phyloP scores from a whole-genome alignment of 2,888 invertebrate genomes.

The Drosophila bunnanda region DNA sequence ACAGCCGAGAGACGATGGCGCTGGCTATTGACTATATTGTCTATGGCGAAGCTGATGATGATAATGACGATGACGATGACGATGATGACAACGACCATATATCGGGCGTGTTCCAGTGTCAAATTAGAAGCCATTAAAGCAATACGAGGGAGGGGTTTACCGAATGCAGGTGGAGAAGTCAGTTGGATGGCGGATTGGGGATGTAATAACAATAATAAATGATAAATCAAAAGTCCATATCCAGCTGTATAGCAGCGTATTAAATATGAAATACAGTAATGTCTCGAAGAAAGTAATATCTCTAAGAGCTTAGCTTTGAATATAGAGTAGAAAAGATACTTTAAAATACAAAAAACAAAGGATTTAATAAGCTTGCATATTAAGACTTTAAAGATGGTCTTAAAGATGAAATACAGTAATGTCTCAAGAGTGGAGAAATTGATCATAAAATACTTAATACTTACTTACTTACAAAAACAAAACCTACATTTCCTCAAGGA shows the following conservation, averaged over 20 bases:
- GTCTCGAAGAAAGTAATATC: not conserved
- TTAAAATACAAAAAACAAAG: not conserved
- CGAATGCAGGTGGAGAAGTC: slow-evolving; percentile 14
- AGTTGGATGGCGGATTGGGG: not conserved
- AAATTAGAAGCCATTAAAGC: slow-evolving; percentile 70
- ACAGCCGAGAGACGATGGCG: slow-evolving; percentile 56
- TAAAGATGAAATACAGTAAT: not conserved
- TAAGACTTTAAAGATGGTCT: not conserved
- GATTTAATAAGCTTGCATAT: not conserved
- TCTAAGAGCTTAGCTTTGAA: not conserved
- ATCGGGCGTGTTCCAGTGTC: slow-evolving; percentile 71
- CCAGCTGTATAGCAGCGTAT: slow-evolving; percentile 36
- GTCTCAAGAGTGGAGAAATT: too few relatives aligned
- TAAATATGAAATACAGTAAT: slow-evolving; percentile 48
- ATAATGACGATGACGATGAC: slow-evolving; percentile 24
- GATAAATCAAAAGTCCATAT: slow-evolving; percentile 73
- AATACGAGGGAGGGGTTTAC: slow-evolving; percentile 9
- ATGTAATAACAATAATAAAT: slow-evolving; percentile 34
- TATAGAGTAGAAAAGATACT: not conserved
- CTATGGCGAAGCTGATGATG: slow-evolving; percentile 7
- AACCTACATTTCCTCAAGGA: not conserved
- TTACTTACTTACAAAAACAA: not conserved
- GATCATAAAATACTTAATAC: too few relatives aligned
- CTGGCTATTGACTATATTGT: slow-evolving; percentile 4
- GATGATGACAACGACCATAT: slow-evolving; percentile 47